Evolutionary conservation across 2,888 invertebrate species (phyloP).

Genomic region (Limnephilus marmoratus): DNA sequence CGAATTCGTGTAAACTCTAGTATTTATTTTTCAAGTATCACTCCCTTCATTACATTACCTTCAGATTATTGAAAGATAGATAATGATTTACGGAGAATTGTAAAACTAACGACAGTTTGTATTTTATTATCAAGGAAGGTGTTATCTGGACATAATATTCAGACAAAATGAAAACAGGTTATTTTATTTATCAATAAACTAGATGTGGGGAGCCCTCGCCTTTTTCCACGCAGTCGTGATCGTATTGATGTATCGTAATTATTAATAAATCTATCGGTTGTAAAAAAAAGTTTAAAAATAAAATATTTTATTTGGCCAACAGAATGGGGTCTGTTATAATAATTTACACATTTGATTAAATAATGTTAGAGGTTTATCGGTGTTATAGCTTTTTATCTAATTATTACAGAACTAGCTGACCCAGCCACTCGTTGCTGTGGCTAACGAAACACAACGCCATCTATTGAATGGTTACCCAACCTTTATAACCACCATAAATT

Average conservation of each 20-base stretch:
- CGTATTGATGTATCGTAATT: not conserved
- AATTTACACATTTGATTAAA: not conserved
- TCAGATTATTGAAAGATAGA: not conserved
- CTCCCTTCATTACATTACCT: no score
- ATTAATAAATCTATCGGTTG: not conserved
- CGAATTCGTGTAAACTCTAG: no score
- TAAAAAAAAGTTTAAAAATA: not conserved
- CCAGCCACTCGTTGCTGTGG: no score
- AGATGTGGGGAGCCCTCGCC: no score
- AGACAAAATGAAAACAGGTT: not conserved
- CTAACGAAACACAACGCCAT: no score
- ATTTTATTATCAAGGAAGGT: not conserved
- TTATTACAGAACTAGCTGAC: not conserved
- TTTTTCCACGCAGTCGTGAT: not conserved
- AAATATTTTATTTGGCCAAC: not conserved
- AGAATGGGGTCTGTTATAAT: not conserved
- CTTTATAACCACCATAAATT: no score
- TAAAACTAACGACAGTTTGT: not conserved
- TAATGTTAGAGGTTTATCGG: not conserved
- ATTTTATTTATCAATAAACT: not conserved
- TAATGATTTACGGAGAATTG: not conserved
- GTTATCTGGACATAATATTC: not conserved
- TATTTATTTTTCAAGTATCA: no score
- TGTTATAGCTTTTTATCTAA: not conserved
- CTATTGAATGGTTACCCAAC: no score